These are phyloP conservation scores for Penaeus monodon DNA, from an alignment of 2,888 invertebrate species.

Conservation along the genomic window DNA sequence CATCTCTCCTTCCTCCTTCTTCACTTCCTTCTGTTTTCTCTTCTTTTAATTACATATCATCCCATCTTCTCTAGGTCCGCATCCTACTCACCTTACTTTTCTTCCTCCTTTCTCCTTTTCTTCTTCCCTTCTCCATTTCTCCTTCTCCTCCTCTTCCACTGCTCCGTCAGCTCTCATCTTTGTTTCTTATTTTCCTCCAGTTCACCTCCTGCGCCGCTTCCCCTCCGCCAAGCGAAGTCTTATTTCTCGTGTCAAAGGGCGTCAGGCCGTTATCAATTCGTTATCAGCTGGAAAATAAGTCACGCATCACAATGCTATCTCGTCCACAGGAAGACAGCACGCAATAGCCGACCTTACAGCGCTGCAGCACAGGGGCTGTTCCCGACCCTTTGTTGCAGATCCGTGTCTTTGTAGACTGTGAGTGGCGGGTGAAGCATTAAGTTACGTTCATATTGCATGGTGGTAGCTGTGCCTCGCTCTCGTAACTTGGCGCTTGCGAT, in stretches of 20 bases:
- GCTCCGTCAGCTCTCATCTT: background rate
- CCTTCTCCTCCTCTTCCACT: background rate
- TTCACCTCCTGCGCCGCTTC: slow-evolving; percentile 11
- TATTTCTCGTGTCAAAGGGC: slow-evolving; percentile 34
- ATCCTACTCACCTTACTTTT: background rate
- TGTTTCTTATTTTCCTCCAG: background rate
- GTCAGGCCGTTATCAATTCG: slow-evolving; percentile 42
- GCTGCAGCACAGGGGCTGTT: slow-evolving; percentile 13
- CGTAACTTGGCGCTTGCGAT: slow-evolving; percentile 4
- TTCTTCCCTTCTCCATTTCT: background rate
- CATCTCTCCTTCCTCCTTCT: background rate
- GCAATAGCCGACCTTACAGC: slow-evolving; percentile 13
- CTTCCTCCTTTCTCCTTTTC: background rate
- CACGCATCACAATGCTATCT: slow-evolving; percentile 42
- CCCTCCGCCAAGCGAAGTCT: slow-evolving; percentile 20
- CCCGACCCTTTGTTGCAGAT: slow-evolving; percentile 32
- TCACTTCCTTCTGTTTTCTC: background rate
- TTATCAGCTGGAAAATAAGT: slow-evolving; percentile 45
- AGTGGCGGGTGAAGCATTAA: slow-evolving; percentile 28
- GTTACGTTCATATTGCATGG: slow-evolving; percentile 26
- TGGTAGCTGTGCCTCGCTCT: background rate
- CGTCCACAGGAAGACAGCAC: slow-evolving; percentile 26
- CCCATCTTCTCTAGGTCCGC: too few relatives aligned
- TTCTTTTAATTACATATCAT: background rate
- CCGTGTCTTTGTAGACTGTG: slow-evolving; percentile 19